Evolutionary conservation across 2,888 invertebrate genomes (phyloP).

Genomic region (Tachina grossa): DNA sequence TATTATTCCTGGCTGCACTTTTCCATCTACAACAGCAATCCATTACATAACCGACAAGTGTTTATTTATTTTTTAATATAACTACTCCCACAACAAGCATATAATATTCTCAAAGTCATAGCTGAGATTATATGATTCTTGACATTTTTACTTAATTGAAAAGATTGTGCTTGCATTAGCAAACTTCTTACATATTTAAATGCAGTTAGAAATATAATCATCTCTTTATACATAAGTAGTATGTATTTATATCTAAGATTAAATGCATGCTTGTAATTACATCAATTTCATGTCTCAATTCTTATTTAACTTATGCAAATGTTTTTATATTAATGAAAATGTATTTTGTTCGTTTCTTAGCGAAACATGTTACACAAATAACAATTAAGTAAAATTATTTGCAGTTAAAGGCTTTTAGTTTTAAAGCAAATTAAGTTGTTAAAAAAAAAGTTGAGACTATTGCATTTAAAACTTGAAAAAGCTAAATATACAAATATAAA

Average conservation of each 20-base stretch:
- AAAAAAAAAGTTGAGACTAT: constrained; percentile 37
- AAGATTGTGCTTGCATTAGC: background rate
- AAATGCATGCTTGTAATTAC: background rate
- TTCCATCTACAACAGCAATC: background rate
- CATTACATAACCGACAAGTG: background rate
- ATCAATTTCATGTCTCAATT: background rate
- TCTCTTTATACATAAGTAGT: no score
- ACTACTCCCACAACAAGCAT: background rate
- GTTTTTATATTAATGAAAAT: background rate
- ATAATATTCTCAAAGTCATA: constrained; percentile 31
- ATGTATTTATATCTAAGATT: background rate
- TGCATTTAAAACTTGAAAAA: background rate
- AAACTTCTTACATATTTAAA: no score
- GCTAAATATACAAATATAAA: background rate
- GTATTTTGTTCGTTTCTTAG: background rate
- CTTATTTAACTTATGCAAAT: background rate
- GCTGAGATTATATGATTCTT: constrained; percentile 36
- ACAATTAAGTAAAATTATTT: constrained; percentile 52
- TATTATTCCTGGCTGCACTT: background rate
- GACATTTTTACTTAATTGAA: constrained; percentile 20
- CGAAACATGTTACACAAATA: constrained; percentile 8
- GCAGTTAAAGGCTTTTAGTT: constrained; percentile 27
- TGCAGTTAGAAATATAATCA: no score
- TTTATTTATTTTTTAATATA: background rate
- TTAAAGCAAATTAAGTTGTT: constrained; percentile 65